Percentiles rank a stretch among this genome's conserved stretches.
Conservation (phyloP, 1,140 invertebrate genomes). For the Drosophila cardini region DNA sequence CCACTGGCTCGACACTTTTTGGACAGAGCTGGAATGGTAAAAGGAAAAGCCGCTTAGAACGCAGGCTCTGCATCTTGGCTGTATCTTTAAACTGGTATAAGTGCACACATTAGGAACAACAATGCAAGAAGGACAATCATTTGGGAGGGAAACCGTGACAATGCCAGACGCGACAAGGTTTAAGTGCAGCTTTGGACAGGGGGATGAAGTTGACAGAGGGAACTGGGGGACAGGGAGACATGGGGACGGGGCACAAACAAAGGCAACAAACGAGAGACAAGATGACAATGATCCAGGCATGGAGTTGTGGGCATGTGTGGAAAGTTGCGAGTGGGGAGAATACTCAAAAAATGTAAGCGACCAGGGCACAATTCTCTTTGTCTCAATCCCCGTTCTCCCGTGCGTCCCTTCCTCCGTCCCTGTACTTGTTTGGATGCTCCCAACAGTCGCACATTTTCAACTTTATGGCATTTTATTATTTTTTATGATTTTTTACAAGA, state of each 20-base stretch:
- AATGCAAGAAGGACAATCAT: slow-evolving; percentile 51
- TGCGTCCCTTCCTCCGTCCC: neutral
- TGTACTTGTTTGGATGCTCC: slow-evolving; percentile 10
- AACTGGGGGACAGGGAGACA: slow-evolving; percentile 2
- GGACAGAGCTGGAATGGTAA: slow-evolving; percentile 12
- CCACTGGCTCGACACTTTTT: neutral
- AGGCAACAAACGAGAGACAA: slow-evolving; percentile 38
- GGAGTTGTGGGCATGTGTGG: slow-evolving; percentile 48
- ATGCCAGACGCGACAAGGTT: slow-evolving; percentile 44
- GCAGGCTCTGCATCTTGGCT: slow-evolving; percentile 45
- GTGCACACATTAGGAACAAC: slow-evolving; percentile 62
- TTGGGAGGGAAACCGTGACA: slow-evolving; percentile 52
- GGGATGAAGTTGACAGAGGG: neutral
- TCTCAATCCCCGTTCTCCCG: neutral
- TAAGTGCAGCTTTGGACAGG: slow-evolving; percentile 44
- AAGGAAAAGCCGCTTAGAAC: slow-evolving; percentile 59
- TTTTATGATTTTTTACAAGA: slow-evolving; percentile 83
- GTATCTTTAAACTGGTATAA: slow-evolving; percentile 13
- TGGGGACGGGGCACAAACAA: slow-evolving; percentile 45
- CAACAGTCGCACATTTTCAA: slow-evolving; percentile 55
- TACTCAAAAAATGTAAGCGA: slow-evolving; percentile 19
- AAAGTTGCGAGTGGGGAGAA: slow-evolving; percentile 13
- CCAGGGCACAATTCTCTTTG: slow-evolving; percentile 32
- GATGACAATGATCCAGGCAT: slow-evolving; percentile 52
- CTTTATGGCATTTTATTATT: slow-evolving; percentile 82